phyloP scores from a whole-genome alignment of 2,113 vertebrate species.

The Dissostichus mawsoni region DNA sequence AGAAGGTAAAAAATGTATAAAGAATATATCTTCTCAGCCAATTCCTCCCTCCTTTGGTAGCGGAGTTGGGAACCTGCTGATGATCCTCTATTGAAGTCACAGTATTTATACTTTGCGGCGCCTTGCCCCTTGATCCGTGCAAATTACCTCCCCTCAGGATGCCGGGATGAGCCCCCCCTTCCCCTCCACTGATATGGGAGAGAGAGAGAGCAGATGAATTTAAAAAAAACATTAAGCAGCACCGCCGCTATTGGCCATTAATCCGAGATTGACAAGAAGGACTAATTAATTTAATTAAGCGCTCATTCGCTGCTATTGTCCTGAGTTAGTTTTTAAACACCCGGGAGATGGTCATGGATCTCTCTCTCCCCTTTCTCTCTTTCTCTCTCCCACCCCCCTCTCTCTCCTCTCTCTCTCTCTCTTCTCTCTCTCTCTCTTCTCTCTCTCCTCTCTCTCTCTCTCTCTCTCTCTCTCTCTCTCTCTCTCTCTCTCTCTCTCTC shows the following conservation, averaged over 20 bases:
- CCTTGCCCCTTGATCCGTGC: conserved; percentile 93
- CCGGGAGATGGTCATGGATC: conserved; percentile 82
- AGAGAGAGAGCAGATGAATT: conserved; percentile 33
- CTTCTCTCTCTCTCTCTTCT: conserved; percentile 53
- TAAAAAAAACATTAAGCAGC: conserved; percentile 69
- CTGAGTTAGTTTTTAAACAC: conserved; percentile 89
- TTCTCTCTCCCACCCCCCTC: conserved; percentile 32
- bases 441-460: conserved; percentile 61
- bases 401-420: conserved; percentile 54
- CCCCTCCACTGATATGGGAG: conserved; percentile 73
- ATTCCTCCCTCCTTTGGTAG: conserved; percentile 86
- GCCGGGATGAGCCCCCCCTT: conserved; percentile 86
- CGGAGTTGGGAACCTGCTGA: conserved; percentile 91
- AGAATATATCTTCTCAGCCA: conserved; percentile 85
- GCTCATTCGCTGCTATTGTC: conserved; percentile 88
- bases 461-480: conserved; percentile 41
- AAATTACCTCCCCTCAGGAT: conserved; percentile 94
- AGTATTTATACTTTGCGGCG: conserved; percentile 98
- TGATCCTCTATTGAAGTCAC: conserved; percentile 92
- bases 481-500: conserved; percentile 47
- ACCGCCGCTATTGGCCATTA: conserved; percentile 88
- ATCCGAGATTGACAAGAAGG: conserved; percentile 92
- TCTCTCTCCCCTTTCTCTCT: conserved; percentile 58
- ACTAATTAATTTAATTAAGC: conserved; percentile 97
- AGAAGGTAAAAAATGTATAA: conserved; percentile 60